Percentiles rank a stretch among this genome's conserved stretches.
Evolutionary conservation across 2,888 invertebrate genomes (phyloP).

Genomic region (Drosophila putrida): DNA sequence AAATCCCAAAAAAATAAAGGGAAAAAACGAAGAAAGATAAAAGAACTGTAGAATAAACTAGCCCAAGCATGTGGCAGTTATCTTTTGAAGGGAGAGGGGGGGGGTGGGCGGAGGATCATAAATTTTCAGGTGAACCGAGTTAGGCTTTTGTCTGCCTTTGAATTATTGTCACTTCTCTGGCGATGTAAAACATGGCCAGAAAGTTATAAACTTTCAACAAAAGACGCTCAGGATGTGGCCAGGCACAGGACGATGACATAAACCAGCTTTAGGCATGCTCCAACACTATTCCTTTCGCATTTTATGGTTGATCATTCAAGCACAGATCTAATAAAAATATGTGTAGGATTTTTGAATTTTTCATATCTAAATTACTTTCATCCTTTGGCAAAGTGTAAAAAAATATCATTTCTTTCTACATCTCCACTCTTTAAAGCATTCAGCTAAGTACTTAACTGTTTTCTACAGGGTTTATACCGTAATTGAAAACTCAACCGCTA

Average conservation of each 20-base stretch:
- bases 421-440: no score
- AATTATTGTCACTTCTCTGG: constrained; percentile 71
- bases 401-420: no score
- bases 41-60: neutral
- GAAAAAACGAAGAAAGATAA: constrained; percentile 25
- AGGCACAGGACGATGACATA: constrained; percentile 19
- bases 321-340: constrained; percentile 60
- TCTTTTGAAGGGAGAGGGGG: neutral
- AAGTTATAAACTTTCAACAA: constrained; percentile 57
- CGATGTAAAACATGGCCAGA: constrained; percentile 47
- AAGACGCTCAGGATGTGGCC: constrained; percentile 41
- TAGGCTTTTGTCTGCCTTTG: constrained; percentile 71
- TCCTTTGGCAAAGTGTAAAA: constrained; percentile 45
- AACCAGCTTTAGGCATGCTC: constrained; percentile 22
- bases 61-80: constrained; percentile 20
- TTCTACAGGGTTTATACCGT: no score
- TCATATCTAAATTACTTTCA: constrained; percentile 71
- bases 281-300: constrained; percentile 9
- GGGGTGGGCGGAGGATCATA: constrained; percentile 48
- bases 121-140: constrained; percentile 72
- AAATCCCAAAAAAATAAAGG: constrained; percentile 18
- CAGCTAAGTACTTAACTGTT: no score
- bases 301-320: constrained; percentile 44
- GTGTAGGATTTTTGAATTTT: constrained; percentile 58
- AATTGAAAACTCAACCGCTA: no score